phyloP scores from a whole-genome alignment of 2,113 vertebrate genomes.

The Ursus arctos region DNA sequence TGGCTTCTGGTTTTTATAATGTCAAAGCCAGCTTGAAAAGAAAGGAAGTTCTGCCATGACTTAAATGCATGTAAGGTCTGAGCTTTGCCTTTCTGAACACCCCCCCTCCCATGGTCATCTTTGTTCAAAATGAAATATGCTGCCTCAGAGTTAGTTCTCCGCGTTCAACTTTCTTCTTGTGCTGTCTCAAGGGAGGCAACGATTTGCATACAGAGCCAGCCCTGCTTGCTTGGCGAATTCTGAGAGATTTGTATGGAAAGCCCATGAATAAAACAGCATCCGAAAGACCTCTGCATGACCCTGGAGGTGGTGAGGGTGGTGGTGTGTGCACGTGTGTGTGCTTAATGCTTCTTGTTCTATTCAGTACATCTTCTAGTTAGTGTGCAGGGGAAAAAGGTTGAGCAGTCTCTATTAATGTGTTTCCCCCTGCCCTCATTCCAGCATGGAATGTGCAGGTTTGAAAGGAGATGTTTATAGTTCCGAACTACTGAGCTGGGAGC shows the following conservation, averaged over 20 bases:
- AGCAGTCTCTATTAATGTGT: background rate
- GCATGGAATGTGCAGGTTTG: background rate
- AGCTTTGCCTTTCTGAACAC: background rate
- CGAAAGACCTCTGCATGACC: background rate
- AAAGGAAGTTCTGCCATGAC: background rate
- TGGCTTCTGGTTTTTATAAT: constrained; percentile 13
- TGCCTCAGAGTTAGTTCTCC: background rate
- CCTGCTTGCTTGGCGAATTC: background rate
- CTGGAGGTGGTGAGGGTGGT: background rate
- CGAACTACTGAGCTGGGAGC: background rate
- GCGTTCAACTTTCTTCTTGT: background rate
- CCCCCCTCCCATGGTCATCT: background rate
- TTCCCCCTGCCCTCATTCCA: background rate
- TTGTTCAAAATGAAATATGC: background rate
- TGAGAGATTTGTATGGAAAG: background rate
- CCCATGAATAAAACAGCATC: constrained; percentile 2
- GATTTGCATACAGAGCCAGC: background rate
- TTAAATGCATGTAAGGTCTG: background rate
- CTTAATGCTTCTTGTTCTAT: background rate
- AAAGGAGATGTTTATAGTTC: background rate
- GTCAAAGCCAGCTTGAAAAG: background rate
- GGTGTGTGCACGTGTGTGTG: background rate
- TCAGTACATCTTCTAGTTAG: background rate
- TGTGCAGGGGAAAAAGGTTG: background rate
- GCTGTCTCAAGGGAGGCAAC: background rate